Evolutionary conservation across 2,113 vertebrate species (phyloP).

Genomic region (Lontra canadensis): DNA sequence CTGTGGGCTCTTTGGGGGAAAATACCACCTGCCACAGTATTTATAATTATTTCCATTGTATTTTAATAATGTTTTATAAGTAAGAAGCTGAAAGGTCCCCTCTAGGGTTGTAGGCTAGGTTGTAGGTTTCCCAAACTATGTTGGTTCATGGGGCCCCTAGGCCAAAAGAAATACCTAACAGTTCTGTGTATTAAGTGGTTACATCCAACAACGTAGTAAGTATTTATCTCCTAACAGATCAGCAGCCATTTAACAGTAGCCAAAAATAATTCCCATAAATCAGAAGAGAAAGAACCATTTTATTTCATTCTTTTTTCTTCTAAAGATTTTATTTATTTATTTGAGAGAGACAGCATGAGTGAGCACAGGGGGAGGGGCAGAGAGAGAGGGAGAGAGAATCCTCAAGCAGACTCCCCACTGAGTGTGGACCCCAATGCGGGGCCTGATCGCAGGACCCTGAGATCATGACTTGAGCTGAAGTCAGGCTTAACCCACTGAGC

Average conservation of each 20-base stretch:
- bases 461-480: not conserved
- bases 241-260: not conserved
- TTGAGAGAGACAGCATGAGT: not conserved
- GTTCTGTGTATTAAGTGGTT: not conserved
- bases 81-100: not conserved
- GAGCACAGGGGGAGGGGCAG: not conserved
- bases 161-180: not conserved
- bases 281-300: not conserved
- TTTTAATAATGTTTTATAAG: not conserved
- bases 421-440: rapidly evolving
- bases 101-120: not conserved
- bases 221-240: not conserved
- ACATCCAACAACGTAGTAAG: not conserved
- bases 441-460: not conserved
- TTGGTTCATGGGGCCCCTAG: not conserved
- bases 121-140: not conserved
- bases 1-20: not conserved
- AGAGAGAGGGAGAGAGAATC: not conserved
- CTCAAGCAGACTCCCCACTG: not conserved
- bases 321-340: not conserved
- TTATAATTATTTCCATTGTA: not conserved
- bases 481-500: not conserved
- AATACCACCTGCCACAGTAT: not conserved
- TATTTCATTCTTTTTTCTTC: not conserved
- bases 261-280: not conserved